These are phyloP conservation scores for Urocitellus parryii DNA, from an alignment of 2,113 vertebrate genomes.

Conservation along the genomic window DNA sequence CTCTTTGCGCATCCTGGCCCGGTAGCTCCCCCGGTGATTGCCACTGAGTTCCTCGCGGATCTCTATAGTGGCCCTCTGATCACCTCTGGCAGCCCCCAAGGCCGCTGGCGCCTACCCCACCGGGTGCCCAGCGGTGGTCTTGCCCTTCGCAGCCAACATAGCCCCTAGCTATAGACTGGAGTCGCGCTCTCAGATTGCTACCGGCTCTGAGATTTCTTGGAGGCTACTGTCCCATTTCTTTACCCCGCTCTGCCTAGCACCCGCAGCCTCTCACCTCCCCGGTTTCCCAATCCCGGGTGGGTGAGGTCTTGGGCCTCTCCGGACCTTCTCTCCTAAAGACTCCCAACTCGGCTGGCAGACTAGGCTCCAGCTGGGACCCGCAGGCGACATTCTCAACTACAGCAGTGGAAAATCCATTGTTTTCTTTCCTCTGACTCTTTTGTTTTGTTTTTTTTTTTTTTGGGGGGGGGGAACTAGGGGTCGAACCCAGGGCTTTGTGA, in stretches of 20 bases:
- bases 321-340: constrained; percentile 70
- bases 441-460: too few relatives aligned
- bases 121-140: fast-evolving
- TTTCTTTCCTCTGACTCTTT: constrained; percentile 59
- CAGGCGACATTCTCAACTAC: not conserved
- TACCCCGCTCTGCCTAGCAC: not conserved
- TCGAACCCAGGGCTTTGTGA: too few relatives aligned
- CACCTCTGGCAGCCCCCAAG: not conserved
- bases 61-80: not conserved
- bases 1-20: fast-evolving
- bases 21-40: fast-evolving
- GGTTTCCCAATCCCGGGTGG: constrained; percentile 54
- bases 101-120: fast-evolving
- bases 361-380: not conserved
- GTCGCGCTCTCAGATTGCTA: fast-evolving
- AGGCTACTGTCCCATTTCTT: not conserved
- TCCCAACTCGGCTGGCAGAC: constrained; percentile 44
- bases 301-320: constrained; percentile 58
- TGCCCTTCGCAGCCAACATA: not conserved
- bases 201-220: too few relatives aligned
- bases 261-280: constrained; percentile 37
- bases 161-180: not conserved
- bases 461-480: too few relatives aligned
- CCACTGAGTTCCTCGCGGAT: not conserved
- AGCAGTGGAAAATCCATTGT: not conserved